Evolutionary conservation across 2,888 invertebrate species (phyloP).

Genomic region (Eumacrocentrus americanus): DNA sequence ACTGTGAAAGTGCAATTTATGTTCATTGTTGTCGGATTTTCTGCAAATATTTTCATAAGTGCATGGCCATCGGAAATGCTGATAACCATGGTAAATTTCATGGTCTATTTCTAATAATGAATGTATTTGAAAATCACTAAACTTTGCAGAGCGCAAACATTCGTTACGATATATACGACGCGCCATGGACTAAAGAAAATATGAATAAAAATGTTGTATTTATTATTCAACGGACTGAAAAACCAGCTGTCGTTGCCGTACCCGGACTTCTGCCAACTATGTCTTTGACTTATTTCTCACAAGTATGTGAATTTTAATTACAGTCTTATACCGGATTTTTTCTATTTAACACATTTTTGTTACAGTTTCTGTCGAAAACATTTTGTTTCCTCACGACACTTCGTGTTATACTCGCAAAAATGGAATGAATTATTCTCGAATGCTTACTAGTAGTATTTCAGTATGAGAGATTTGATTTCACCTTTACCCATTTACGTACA

Average conservation of each 20-base stretch:
- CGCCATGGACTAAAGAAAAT: constrained; percentile 6
- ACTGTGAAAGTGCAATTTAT: constrained; percentile 31
- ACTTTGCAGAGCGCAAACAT: constrained; percentile 15
- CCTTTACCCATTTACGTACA: no score
- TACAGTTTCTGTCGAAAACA: background rate
- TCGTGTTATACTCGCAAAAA: background rate
- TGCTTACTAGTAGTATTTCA: background rate
- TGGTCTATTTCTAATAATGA: background rate
- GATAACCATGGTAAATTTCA: constrained; percentile 29
- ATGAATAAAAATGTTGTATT: background rate
- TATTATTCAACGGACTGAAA: constrained; percentile 26
- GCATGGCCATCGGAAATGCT: constrained; percentile 38
- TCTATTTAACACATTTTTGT: background rate
- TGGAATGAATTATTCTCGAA: background rate
- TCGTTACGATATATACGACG: constrained; percentile 12
- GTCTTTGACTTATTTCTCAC: constrained; percentile 8
- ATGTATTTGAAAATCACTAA: background rate
- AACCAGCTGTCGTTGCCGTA: constrained; percentile 20
- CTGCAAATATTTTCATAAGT: constrained; percentile 33
- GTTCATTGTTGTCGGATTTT: constrained; percentile 28
- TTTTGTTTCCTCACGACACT: no score
- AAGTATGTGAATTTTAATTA: background rate
- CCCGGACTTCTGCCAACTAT: constrained; percentile 29
- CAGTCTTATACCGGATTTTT: no score
- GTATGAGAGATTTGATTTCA: no score